Conservation (phyloP, 1,140 invertebrate species). For the Drosophila kikkawai region DNA sequence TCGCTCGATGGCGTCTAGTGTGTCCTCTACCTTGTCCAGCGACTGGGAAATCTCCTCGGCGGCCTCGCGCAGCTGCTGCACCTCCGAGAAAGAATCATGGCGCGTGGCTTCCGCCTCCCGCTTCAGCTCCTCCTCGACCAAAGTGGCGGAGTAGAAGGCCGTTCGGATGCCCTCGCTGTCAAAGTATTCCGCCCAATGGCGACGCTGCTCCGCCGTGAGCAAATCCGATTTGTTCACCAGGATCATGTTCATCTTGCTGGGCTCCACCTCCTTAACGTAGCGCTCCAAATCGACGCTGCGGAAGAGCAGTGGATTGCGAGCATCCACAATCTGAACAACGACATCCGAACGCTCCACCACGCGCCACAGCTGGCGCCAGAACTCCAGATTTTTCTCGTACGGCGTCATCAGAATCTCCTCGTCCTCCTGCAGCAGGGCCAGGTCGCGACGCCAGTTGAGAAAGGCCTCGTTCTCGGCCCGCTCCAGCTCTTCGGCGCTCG, state of each 20-base stretch:
- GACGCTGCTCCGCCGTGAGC: constrained; percentile 92
- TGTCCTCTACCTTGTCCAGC: constrained; percentile 85
- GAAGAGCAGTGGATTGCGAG: constrained; percentile 97
- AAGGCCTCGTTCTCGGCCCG: constrained; percentile 92
- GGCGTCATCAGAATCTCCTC: constrained; percentile 95
- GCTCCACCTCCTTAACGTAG: constrained; percentile 95
- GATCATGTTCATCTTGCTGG: constrained; percentile 92
- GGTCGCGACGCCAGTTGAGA: constrained; percentile 93
- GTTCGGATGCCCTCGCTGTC: constrained; percentile 88
- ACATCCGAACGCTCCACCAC: constrained; percentile 98
- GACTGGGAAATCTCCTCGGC: constrained; percentile 86
- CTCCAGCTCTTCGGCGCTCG: constrained; percentile 92
- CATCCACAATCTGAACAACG: constrained; percentile 98
- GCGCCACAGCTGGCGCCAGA: constrained; percentile 99
- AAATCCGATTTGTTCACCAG: constrained; percentile 99
- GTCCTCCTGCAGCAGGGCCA: constrained; percentile 93
- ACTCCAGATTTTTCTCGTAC: constrained; percentile 99
- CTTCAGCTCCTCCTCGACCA: constrained; percentile 87
- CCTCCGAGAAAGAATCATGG: constrained; percentile 62
- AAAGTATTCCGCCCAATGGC: constrained; percentile 96
- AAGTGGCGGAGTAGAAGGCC: constrained; percentile 94
- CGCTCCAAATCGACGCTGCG: constrained; percentile 96
- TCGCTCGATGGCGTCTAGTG: constrained; percentile 85
- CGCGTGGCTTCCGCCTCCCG: constrained; percentile 82
- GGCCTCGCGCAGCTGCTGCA: constrained; percentile 72